phyloP scores from a whole-genome alignment of 2,888 invertebrate species.

The Peribatodes rhomboidaria region DNA sequence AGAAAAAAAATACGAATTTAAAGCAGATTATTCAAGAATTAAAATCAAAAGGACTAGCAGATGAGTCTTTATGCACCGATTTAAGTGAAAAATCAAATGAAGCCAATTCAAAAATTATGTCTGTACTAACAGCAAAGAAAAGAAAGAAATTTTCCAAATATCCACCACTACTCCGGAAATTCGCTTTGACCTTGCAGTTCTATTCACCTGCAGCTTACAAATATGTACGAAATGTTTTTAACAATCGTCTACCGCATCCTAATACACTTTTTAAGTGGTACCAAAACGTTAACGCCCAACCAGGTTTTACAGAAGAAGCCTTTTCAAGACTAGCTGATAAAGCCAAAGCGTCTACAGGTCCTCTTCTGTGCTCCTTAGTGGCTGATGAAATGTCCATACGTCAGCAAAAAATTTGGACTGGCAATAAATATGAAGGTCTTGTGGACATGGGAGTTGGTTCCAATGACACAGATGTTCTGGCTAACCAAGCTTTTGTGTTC shows the following conservation, averaged over 20 bases:
- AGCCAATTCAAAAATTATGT: not conserved
- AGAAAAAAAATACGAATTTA: slow-evolving; percentile 3
- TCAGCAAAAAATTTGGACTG: slow-evolving; percentile 43
- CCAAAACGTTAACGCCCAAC: slow-evolving; percentile 31
- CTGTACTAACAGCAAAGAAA: not conserved
- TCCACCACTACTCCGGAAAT: not conserved
- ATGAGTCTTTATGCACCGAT: slow-evolving; percentile 3
- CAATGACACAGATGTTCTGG: slow-evolving; percentile 23
- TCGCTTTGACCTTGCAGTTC: slow-evolving; percentile 31
- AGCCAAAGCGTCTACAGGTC: slow-evolving; percentile 14
- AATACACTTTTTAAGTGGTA: slow-evolving; percentile 35
- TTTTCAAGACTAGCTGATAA: slow-evolving; percentile 22
- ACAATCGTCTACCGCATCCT: slow-evolving; percentile 35
- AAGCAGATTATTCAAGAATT: slow-evolving; percentile 5
- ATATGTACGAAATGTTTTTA: slow-evolving; percentile 26
- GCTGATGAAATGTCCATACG: slow-evolving; percentile 47
- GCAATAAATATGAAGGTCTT: slow-evolving; percentile 34
- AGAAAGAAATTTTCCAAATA: slow-evolving; percentile 11
- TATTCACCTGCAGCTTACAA: slow-evolving; percentile 35
- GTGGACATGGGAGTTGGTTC: slow-evolving; percentile 32
- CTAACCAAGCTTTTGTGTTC: not conserved
- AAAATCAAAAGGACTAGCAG: slow-evolving; percentile 5
- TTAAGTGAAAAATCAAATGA: not conserved
- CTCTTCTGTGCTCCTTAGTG: slow-evolving; percentile 2
- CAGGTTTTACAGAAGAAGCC: slow-evolving; percentile 31